Evolutionary conservation across 2,797 vertebrate species (phyloP), one percentile per base, ranked within the genome.

Genomic region (Sylvia borin): DNA sequence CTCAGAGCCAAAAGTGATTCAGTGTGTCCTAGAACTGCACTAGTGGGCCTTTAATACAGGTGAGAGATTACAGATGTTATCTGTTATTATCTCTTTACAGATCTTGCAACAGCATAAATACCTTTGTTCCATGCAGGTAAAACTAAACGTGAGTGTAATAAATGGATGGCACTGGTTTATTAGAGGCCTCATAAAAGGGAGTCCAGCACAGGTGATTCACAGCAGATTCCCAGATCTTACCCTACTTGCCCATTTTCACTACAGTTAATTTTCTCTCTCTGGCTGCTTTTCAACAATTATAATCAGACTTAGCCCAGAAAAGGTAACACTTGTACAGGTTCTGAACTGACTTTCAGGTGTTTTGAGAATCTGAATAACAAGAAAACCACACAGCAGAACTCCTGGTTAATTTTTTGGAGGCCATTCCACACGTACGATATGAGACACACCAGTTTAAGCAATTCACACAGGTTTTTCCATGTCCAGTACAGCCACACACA

Each of bases 371-470:
- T 58, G n/a, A 36, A 34, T 12, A 57, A 42, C 38, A 74, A 31
- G 32, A 75, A 84, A 85, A 86, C 3, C 31, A 54, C 3, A 9
- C 67, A 57, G 22, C 53, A 87, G 32, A 85, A 36, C 11, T 40
- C 21, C 53, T 43, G 53, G 42, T 29, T 48, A 48, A 54, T 42
- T 42, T 57, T 75, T 9, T 66, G 62, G 74, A 81, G 66, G 21
- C n/a, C n/a, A 32, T 24, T 55, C 43, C n/a, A 51, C 38, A 54
- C 1, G 0, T 1, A 10, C 1, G 19, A 24, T 3, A 25, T 0
- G 13, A 81, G 40, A 72, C 9, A 40, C 0, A 13, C 0, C 4
- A 7, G 34, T 42, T 65, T 45, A 42, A 82, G 57, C 51, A 68
- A 81, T 43, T 47, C 42, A 53, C 6, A 12, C 1, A 16, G 0